Evolutionary conservation across 2,888 invertebrate species (phyloP).

Genomic region (Cephus pulcher): DNA sequence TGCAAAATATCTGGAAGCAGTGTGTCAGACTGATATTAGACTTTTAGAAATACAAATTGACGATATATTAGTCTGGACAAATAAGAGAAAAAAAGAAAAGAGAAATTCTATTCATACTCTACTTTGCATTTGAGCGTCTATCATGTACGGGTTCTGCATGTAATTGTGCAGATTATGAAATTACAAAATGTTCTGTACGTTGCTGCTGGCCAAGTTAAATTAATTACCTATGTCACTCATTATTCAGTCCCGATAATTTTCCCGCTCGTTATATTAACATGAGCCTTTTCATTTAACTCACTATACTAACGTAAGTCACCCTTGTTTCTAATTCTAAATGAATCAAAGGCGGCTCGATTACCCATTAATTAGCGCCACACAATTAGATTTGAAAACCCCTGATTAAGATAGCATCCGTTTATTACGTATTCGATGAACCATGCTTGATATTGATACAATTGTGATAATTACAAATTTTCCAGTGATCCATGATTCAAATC

Average conservation of each 20-base stretch:
- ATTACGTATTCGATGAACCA: neutral
- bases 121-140: neutral
- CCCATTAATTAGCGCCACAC: neutral
- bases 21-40: neutral
- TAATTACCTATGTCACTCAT: neutral
- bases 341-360: neutral
- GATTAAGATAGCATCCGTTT: neutral
- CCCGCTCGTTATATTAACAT: neutral
- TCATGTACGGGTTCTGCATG: neutral
- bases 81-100: neutral
- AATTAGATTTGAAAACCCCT: neutral
- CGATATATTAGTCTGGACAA: neutral
- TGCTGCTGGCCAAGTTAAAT: neutral
- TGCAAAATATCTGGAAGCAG: conserved; percentile 17
- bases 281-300: neutral
- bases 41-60: neutral
- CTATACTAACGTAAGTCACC: neutral
- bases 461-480: neutral
- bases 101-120: neutral
- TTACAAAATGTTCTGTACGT: neutral
- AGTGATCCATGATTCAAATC: neutral
- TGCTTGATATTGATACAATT: neutral
- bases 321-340: neutral
- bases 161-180: neutral
- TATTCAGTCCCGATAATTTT: neutral